phyloP scores from a whole-genome alignment of 2,113 vertebrate genomes.

The Leucoraja erinaceus region DNA sequence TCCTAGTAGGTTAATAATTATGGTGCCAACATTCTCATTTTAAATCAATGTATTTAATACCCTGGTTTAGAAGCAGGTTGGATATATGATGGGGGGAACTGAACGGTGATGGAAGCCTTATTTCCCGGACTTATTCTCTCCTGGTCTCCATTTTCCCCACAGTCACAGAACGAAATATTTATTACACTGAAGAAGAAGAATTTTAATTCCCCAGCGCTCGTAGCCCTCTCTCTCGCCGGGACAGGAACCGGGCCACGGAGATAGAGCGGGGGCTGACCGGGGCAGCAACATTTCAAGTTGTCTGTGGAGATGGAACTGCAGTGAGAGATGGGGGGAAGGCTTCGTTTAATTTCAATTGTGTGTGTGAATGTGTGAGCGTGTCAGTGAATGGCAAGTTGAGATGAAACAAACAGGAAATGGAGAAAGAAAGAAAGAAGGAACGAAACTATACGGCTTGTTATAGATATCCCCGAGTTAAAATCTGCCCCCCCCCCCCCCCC shows the following conservation, averaged over 20 bases:
- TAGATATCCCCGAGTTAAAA: background rate
- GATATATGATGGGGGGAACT: background rate
- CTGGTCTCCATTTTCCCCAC: too few relatives aligned
- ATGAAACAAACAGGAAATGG: background rate
- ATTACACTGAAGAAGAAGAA: background rate
- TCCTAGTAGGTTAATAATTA: background rate
- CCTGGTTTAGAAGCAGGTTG: background rate
- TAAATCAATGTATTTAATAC: background rate
- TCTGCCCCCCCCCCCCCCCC: background rate
- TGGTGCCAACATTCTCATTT: too few relatives aligned
- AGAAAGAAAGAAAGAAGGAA: background rate
- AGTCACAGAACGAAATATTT: background rate
- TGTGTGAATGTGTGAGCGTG: background rate
- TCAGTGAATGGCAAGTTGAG: background rate
- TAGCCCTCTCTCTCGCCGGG: background rate
- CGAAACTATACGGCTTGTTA: background rate
- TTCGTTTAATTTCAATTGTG: background rate
- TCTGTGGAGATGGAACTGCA: background rate
- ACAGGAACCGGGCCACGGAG: background rate
- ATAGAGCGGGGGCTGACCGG: too few relatives aligned
- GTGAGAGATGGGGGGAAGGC: background rate
- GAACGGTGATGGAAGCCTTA: background rate
- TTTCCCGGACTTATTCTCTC: background rate
- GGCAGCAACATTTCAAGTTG: background rate
- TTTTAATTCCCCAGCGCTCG: background rate